These are phyloP conservation scores for Podilymbus podiceps DNA, from an alignment of 2,113 vertebrate genomes.

Conservation along the genomic window DNA sequence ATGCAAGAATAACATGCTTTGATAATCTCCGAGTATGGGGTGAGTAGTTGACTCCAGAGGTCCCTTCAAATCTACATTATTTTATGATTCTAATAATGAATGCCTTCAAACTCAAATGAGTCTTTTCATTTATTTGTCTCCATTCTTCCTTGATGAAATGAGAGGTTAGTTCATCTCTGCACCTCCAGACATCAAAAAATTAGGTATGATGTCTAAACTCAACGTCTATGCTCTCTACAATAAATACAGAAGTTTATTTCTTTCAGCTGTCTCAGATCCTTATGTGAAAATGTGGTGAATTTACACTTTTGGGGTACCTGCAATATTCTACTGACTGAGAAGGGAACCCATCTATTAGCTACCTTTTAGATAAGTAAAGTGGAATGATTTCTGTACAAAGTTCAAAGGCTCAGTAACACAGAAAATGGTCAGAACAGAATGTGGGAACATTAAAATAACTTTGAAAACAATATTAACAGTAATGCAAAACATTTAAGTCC, in stretches of 20 bases:
- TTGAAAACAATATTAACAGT: neutral
- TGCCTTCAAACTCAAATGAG: neutral
- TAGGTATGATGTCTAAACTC: neutral
- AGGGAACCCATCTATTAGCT: neutral
- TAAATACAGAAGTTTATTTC: neutral
- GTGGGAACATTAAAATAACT: neutral
- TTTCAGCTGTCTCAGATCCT: rapidly evolving
- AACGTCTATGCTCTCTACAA: neutral
- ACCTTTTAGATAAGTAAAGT: neutral
- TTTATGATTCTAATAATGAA: neutral
- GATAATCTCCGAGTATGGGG: rapidly evolving
- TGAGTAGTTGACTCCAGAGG: neutral
- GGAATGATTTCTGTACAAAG: neutral
- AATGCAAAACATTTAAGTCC: neutral
- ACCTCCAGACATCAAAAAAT: neutral
- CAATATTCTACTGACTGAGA: neutral
- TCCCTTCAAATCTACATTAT: neutral
- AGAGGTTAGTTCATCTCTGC: neutral
- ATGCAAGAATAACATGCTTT: neutral
- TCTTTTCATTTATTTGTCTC: neutral
- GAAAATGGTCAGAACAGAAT: neutral
- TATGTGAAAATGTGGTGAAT: neutral
- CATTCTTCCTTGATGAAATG: neutral
- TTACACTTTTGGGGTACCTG: neutral
- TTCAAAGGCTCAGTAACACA: neutral